Base-by-base conservation (phyloP, 2,888 invertebrate species). In the Macrosoma leucophasiata region DNA sequence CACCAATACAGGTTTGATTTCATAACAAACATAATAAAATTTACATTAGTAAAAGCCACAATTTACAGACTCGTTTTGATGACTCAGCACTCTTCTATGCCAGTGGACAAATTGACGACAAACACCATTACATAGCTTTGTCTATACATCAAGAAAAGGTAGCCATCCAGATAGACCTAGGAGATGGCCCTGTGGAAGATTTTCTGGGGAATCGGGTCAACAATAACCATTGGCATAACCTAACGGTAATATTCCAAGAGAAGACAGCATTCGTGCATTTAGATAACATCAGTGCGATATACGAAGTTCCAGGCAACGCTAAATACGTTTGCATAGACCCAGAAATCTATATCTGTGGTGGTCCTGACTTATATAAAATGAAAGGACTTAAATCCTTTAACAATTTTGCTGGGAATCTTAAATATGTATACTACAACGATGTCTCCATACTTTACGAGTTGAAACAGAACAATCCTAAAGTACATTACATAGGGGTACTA, bases 71-170 rank as follows among this genome's bases (percentile, higher is more conserved):
- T 5, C 89, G 91, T 53, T 94, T 94, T 75, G 95, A 95, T 63
- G 94, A 97, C 62, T 96, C 96, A 5, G 95, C 94, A 2, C 72
- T 97, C 40, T 94, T 97, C 65, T 97, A 97, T 67, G 96, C 96
- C 3, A 95, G 95, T 51, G 96, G 96, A 11, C 95, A 95, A 62
- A 93, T 93, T 29, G 91, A 92, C 34, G 91, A 92, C 17, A 92
- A 93, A 53, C 91, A 94, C 60, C 96, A 96, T 65, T 96, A 97
- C 68, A 91, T 97, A 14, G 95, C 96, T 3, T 91, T 94, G 9
- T 92, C 94, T 1, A 91, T 96, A 54, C 89, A 90, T 62, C 91
- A 94, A 61, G 90, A 91, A 62, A 91, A 91, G 39, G 89, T 97
- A 0, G 90, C 93, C 51, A 89, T 97, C 23, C 94, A 95, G 69